These are phyloP conservation scores for Menura novaehollandiae DNA, from an alignment of 2,113 vertebrate genomes.

Conservation along the genomic window DNA sequence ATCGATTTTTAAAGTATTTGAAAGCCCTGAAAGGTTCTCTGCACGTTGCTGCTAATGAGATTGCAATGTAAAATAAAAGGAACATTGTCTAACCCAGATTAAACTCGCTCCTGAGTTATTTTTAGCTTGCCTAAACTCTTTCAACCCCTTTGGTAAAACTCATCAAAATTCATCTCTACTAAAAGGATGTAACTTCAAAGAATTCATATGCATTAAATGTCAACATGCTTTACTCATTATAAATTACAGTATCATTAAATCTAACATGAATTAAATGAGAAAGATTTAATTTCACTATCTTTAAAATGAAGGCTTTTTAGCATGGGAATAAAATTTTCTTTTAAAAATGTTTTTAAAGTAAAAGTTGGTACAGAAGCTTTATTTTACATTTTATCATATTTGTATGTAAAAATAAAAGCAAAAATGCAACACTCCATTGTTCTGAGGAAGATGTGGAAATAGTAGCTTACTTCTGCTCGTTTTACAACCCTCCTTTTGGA, in stretches of 20 bases:
- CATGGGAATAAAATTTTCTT: neutral
- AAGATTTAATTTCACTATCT: constrained; percentile 27
- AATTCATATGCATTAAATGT: constrained; percentile 50
- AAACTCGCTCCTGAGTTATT: neutral
- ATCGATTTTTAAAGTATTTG: neutral
- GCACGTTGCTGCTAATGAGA: constrained; percentile 41
- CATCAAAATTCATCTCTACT: constrained; percentile 55
- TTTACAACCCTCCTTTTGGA: constrained; percentile 39
- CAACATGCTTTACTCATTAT: constrained; percentile 51
- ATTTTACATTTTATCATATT: neutral
- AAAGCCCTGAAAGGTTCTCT: neutral
- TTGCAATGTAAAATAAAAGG: constrained; percentile 57
- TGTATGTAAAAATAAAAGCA: neutral
- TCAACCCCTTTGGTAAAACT: constrained; percentile 37
- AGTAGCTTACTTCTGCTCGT: constrained; percentile 44
- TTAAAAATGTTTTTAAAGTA: neutral
- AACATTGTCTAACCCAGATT: constrained; percentile 37
- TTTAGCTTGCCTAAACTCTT: constrained; percentile 47
- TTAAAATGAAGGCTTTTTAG: constrained; percentile 34
- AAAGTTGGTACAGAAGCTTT: neutral
- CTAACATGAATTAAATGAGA: constrained; percentile 42
- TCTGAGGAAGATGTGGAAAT: constrained; percentile 12
- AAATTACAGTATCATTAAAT: constrained; percentile 62
- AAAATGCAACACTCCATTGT: neutral
- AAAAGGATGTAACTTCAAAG: constrained; percentile 63